Base-by-base conservation (phyloP, 2,888 invertebrate genomes). In the Prionchulus punctatus region DNA sequence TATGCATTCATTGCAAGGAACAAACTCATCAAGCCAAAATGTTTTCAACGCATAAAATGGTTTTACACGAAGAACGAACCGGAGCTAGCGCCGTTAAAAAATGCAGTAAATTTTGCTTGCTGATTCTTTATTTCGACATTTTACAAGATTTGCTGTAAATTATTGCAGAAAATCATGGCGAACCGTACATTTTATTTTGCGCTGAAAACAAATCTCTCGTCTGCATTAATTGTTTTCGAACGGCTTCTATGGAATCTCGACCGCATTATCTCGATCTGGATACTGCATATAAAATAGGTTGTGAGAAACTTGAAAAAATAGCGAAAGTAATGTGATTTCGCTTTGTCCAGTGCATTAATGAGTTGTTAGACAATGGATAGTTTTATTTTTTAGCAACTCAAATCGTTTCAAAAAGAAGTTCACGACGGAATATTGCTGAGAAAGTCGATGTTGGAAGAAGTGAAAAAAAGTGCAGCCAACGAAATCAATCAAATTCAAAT, bases 21-120 rank as follows among this genome's bases (percentile, higher is more conserved):
- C 80, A 81, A 64, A 84, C 84, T 0, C 84, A 84, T 66, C 75
- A 81, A 61, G 84, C 84, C 2, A 82, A 82, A 70, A 84, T 84
- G 83, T 84, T 84, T 70, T 78, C 82, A 1, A 75, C 79, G 27
- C 84, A 84, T 68, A 82, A 82, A 60, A 79, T 84, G 21, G 79
- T 83, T 21, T 81, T 81, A 63, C 80, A 83, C 78, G 81, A 82
- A 26, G 81, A 82, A 67, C 80, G 81, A 65, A 76, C 78, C 12
- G 54, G 45, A 23, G n/a, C 18, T 31, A 54, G 43, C 66, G 70
- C 48, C 58, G 67, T 21, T 3, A 25, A 79, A 80, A 64, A 82
- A 82, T 67, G 79, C 79, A 68, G 81, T 80, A 70, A 73, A 74
- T 63, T 43, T n/a, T n/a, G n/a, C n/a, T n/a, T n/a, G 1, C 61